Conservation (phyloP, 2,797 vertebrate species). For the Gymnoscopelus microlampas region DNA sequence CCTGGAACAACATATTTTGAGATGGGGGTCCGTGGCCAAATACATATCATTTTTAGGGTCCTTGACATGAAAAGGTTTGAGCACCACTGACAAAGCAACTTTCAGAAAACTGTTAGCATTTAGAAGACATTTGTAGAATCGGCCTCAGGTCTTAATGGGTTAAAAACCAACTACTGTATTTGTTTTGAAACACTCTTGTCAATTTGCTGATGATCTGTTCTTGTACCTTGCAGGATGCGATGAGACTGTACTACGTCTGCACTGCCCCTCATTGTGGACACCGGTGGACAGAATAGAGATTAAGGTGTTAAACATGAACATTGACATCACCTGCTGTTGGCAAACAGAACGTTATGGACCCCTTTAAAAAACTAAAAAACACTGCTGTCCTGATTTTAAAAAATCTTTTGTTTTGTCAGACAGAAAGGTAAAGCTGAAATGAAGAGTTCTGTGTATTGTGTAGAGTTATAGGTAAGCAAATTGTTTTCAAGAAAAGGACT, state of each 20-base stretch:
- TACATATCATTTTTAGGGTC: no score
- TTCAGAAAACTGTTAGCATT: no score
- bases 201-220: no score
- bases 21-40: no score
- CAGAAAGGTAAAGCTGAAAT: not conserved
- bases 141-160: no score
- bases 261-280: slow-evolving; percentile 95
- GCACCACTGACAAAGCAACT: no score
- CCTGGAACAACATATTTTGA: no score
- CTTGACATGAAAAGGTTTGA: no score
- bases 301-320: slow-evolving; percentile 11
- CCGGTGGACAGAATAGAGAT: slow-evolving; percentile 90
- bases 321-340: slow-evolving; percentile 9
- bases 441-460: not conserved
- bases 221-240: slow-evolving; percentile 84
- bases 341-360: not conserved
- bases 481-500: no score
- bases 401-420: not conserved
- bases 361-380: not conserved
- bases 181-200: no score
- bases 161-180: no score
- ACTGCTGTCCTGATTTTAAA: not conserved
- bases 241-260: slow-evolving; percentile 95
- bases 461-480: not conserved
- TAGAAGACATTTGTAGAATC: no score